Percentiles rank a stretch among this genome's conserved stretches.
These are phyloP conservation scores for Leptothorax acervorum DNA, from an alignment of 2,888 invertebrate genomes.

Conservation along the genomic window DNA sequence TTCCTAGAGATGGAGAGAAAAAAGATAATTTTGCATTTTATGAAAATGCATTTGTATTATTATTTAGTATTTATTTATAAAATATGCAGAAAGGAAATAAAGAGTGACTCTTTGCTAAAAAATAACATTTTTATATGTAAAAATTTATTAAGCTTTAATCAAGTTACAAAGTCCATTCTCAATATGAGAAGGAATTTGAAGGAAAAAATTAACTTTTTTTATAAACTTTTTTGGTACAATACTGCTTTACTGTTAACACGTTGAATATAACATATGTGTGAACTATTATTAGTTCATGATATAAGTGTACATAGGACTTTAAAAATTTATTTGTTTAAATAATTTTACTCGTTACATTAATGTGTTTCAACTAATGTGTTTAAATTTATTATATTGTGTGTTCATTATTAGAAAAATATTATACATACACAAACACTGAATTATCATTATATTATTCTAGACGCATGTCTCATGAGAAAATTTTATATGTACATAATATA, in stretches of 20 bases:
- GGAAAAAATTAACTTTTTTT: conserved; percentile 57
- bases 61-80: conserved; percentile 20
- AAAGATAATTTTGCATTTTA: neutral
- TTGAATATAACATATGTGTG: conserved; percentile 2
- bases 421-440: conserved; percentile 2
- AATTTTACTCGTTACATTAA: neutral
- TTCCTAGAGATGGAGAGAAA: no score
- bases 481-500: neutral
- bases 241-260: conserved; percentile 15
- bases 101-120: neutral
- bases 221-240: conserved; percentile 51
- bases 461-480: neutral
- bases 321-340: neutral
- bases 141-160: conserved; percentile 67
- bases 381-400: conserved; percentile 29
- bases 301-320: neutral
- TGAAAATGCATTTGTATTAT: neutral
- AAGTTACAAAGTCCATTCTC: conserved; percentile 63
- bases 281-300: conserved; percentile 3
- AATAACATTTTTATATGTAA: conserved; percentile 52
- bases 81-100: neutral
- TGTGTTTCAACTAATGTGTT: neutral
- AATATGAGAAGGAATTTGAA: conserved; percentile 64
- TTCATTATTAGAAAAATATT: conserved; percentile 3
- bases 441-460: conserved; percentile 9